Evolutionary conservation across 2,113 vertebrate genomes (phyloP).

Genomic region (Microtus pennsylvanicus): DNA sequence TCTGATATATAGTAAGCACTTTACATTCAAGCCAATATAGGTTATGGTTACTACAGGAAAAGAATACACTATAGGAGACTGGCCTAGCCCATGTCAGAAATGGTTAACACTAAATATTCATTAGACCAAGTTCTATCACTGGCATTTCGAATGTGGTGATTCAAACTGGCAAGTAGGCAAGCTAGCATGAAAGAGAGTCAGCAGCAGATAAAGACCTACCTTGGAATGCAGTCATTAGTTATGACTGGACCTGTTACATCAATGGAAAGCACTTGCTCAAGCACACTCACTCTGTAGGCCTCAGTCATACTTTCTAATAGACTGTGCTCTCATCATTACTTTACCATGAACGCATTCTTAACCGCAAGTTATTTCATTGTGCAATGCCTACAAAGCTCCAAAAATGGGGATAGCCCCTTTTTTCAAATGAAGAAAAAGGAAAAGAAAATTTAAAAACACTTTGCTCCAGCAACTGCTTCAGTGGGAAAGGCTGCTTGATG

Average conservation of each 20-base stretch:
- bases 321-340: background rate
- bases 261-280: background rate
- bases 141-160: background rate
- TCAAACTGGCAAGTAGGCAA: background rate
- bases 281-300: background rate
- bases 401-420: background rate
- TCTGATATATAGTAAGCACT: background rate
- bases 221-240: background rate
- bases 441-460: background rate
- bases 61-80: rapidly evolving
- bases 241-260: background rate
- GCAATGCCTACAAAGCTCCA: slow-evolving; percentile 5
- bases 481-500: background rate
- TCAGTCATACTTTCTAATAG: background rate
- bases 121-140: background rate
- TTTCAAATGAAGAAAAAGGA: background rate
- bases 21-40: background rate
- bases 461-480: background rate
- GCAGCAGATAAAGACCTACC: background rate
- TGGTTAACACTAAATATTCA: background rate
- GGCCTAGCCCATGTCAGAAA: background rate
- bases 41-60: background rate
- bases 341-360: background rate
- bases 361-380: background rate
- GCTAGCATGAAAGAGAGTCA: background rate